Conservation (phyloP, 2,888 invertebrate species). For the Epiblema foenella region DNA sequence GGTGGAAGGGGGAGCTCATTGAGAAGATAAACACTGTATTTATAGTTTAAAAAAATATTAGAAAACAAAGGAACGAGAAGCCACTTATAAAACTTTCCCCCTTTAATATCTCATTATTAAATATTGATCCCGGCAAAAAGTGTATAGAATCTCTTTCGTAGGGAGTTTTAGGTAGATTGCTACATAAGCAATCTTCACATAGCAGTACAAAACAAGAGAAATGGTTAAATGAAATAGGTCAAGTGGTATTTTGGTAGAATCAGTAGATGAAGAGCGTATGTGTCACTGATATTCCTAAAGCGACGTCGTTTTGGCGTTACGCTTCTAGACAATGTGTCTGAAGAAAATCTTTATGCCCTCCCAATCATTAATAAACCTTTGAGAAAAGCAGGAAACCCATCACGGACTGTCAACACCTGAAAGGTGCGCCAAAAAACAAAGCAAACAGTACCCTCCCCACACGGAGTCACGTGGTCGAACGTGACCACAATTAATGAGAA, state of each 20-base stretch:
- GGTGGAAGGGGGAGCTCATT: no score
- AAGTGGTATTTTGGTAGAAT: not conserved
- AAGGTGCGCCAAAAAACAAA: slow-evolving; percentile 49
- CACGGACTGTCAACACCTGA: slow-evolving; percentile 47
- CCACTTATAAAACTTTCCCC: no score
- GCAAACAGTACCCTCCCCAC: slow-evolving; percentile 54
- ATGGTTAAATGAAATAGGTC: not conserved
- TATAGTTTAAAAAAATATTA: no score
- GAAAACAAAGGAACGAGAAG: no score
- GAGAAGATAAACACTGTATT: no score
- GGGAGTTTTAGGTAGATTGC: no score
- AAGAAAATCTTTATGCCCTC: slow-evolving; percentile 18
- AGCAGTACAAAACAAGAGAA: not conserved
- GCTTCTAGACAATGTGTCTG: not conserved
- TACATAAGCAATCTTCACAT: no score
- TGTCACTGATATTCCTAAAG: not conserved
- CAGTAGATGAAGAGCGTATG: not conserved
- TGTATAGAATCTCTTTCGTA: no score
- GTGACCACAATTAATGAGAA: slow-evolving; percentile 76
- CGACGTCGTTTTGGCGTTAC: not conserved
- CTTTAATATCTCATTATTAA: no score
- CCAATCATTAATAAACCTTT: slow-evolving; percentile 43
- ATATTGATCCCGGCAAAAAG: no score
- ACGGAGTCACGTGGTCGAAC: slow-evolving; percentile 63
- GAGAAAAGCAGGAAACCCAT: slow-evolving; percentile 38